These are phyloP conservation scores for Euborellia annulipes DNA, from an alignment of 1,140 invertebrate genomes.

Conservation along the genomic window DNA sequence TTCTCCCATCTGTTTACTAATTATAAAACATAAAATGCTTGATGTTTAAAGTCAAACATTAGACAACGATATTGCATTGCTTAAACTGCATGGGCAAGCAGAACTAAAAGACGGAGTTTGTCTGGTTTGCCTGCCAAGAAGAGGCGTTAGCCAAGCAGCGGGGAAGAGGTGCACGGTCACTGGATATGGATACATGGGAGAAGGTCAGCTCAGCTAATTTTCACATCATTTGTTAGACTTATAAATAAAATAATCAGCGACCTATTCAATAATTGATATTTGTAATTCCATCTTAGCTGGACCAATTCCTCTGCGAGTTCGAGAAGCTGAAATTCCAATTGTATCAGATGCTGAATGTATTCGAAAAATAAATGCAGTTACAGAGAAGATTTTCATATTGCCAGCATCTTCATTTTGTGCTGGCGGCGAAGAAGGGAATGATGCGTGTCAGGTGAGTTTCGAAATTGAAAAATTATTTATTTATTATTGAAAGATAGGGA, in stretches of 20 bases:
- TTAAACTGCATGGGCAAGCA: slow-evolving; percentile 81
- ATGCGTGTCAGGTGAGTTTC: slow-evolving; percentile 72
- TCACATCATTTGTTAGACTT: too few species aligned
- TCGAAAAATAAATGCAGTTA: slow-evolving; percentile 81
- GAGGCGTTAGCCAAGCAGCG: slow-evolving; percentile 68
- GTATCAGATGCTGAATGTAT: slow-evolving; percentile 85
- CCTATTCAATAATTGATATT: too few species aligned
- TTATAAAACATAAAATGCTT: too few species aligned
- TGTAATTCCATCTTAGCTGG: slow-evolving; percentile 54
- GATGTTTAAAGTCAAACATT: slow-evolving; percentile 62
- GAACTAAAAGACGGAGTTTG: slow-evolving; percentile 73
- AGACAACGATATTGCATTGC: slow-evolving; percentile 87
- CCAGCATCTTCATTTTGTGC: slow-evolving; percentile 87
- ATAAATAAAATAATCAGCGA: too few species aligned
- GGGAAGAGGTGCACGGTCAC: slow-evolving; percentile 83
- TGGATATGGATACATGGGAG: slow-evolving; percentile 87
- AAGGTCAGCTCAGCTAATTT: slow-evolving; percentile 48
- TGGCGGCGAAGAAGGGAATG: slow-evolving; percentile 79
- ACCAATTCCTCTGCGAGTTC: slow-evolving; percentile 71
- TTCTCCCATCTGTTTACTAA: too few species aligned
- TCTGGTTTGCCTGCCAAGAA: slow-evolving; percentile 71
- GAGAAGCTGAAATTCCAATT: slow-evolving; percentile 83
- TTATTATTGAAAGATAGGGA: neutral
- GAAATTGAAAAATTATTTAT: too few species aligned
- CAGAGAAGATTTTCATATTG: slow-evolving; percentile 83